These are phyloP conservation scores for Cryptoblepharus egeriae DNA, from an alignment of 2,797 vertebrate species.

Conservation along the genomic window DNA sequence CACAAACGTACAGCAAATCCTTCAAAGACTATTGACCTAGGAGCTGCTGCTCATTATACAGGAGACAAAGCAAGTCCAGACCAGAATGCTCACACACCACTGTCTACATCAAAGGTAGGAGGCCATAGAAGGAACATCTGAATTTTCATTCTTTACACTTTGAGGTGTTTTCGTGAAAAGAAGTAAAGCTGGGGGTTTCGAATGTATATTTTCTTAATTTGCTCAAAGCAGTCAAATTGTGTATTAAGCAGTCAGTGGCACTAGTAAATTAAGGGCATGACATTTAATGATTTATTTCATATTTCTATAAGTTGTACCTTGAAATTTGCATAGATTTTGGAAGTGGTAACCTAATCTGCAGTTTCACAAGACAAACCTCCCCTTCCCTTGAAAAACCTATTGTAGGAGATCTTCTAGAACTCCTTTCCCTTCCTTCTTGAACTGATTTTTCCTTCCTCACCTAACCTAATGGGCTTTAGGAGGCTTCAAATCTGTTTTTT, in stretches of 20 bases:
- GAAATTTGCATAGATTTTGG: too few relatives aligned
- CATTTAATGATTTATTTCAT: not conserved
- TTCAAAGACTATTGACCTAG: conserved; percentile 94
- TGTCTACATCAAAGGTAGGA: conserved; percentile 82
- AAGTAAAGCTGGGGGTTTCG: not conserved
- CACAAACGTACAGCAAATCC: conserved; percentile 91
- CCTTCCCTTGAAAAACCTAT: too few relatives aligned
- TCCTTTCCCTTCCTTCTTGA: too few relatives aligned
- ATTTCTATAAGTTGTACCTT: not conserved
- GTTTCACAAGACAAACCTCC: too few relatives aligned
- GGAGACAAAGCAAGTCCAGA: conserved; percentile 87
- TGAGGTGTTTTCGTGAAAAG: not conserved
- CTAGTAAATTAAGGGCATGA: not conserved
- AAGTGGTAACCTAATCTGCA: too few relatives aligned
- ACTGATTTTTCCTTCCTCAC: not conserved
- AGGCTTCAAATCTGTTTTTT: not conserved
- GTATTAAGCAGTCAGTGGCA: not conserved
- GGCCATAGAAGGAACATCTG: not conserved
- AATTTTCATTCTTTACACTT: conserved; percentile 3
- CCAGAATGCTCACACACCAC: conserved; percentile 73
- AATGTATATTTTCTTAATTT: not conserved
- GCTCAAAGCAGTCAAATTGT: not conserved
- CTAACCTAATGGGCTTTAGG: not conserved
- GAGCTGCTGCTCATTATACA: conserved; percentile 93
- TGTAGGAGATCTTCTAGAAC: too few relatives aligned